Percentiles rank a stretch among this genome's conserved stretches.
Evolutionary conservation across 2,113 vertebrate genomes (phyloP).

Genomic region (Sphyrna mokarran): DNA sequence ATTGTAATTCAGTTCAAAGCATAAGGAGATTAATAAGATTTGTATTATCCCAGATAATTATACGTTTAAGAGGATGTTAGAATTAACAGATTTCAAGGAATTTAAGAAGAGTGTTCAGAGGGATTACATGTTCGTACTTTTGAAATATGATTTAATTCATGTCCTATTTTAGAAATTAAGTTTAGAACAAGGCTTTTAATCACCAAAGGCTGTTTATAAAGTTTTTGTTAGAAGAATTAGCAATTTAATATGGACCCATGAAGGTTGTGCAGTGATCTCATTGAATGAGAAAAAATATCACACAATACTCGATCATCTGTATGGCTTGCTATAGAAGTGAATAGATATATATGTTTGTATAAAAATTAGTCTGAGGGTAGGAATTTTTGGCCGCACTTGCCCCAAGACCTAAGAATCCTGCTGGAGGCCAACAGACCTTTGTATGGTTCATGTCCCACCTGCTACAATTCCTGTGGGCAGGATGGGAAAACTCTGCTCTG

Average conservation of each 20-base stretch:
- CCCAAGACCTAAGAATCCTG: too few species aligned
- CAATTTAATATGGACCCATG: neutral
- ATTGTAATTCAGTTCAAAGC: slow-evolving; percentile 6
- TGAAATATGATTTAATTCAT: neutral
- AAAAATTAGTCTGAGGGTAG: neutral
- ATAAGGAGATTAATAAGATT: neutral
- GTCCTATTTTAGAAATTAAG: neutral
- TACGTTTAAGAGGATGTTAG: neutral
- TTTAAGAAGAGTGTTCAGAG: too few species aligned
- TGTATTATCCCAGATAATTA: slow-evolving; percentile 7
- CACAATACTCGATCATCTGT: neutral
- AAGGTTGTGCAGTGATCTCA: neutral
- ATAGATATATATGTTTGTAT: neutral
- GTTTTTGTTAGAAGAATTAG: neutral
- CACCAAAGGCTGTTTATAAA: neutral
- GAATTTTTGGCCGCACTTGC: too few species aligned
- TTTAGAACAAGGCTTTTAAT: neutral
- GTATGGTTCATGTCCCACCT: too few species aligned
- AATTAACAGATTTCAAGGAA: neutral
- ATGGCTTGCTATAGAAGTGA: neutral
- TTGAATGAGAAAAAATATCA: neutral
- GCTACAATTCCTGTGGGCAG: too few species aligned
- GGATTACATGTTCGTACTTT: neutral
- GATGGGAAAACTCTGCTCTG: neutral
- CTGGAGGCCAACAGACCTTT: too few species aligned